A percentile compares a stretch with the other conserved stretches of the same genome.
phyloP scores from a whole-genome alignment of 2,113 vertebrate genomes.

The Oncorhynchus mykiss region DNA sequence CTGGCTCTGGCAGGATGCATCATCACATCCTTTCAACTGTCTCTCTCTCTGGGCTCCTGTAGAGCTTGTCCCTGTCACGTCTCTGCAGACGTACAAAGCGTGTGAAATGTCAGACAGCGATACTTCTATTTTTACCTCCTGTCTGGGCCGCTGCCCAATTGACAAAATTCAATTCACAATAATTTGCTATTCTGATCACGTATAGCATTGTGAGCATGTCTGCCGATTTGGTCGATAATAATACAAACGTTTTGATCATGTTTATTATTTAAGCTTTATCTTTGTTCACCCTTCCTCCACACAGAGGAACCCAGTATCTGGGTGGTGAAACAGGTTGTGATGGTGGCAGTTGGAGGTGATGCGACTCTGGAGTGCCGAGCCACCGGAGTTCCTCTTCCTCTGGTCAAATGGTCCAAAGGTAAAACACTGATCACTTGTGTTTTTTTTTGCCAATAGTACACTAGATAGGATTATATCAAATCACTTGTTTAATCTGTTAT shows the following conservation, averaged over 20 bases:
- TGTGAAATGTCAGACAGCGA: constrained; percentile 9
- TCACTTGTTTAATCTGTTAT: not conserved
- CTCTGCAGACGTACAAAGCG: constrained; percentile 10
- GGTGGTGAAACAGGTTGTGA: constrained; percentile 63
- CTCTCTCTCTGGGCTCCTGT: constrained; percentile 15
- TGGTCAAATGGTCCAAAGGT: constrained; percentile 89
- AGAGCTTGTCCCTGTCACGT: constrained; percentile 1
- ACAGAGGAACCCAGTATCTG: constrained; percentile 79
- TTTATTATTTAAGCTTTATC: not conserved
- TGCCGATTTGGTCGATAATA: not conserved
- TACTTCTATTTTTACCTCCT: constrained; percentile 9
- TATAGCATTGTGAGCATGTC: not conserved
- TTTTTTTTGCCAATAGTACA: too few relatives aligned
- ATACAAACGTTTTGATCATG: not conserved
- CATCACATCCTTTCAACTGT: constrained; percentile 7
- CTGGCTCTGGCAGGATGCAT: constrained; percentile 20
- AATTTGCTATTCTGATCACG: not conserved
- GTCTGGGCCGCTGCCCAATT: constrained; percentile 5
- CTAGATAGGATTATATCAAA: not conserved
- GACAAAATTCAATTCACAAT: not conserved
- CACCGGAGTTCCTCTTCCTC: constrained; percentile 76
- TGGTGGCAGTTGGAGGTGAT: constrained; percentile 74
- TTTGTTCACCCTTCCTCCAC: not conserved
- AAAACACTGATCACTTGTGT: constrained; percentile 15
- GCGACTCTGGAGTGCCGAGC: constrained; percentile 78